A percentile compares a stretch with the other conserved stretches of the same genome.
Conservation (phyloP, 2,113 vertebrate species). For the Chloebia gouldiae region DNA sequence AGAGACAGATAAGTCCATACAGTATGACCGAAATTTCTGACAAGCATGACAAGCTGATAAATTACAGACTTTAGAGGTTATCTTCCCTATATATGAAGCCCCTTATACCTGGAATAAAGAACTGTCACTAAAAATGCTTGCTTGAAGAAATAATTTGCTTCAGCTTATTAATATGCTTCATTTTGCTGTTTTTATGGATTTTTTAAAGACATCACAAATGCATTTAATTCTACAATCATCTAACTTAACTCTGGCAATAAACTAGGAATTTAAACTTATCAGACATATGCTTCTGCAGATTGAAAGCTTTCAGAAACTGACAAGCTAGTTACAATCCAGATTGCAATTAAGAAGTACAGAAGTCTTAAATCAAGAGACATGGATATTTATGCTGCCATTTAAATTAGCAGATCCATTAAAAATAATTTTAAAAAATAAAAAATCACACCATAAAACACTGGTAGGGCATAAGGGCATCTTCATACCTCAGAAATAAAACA, state of each 20-base stretch:
- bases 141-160: background rate
- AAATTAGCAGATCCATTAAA: background rate
- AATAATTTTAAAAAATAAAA: background rate
- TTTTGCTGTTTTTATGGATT: background rate
- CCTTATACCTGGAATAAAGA: background rate
- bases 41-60: background rate
- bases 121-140: background rate
- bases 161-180: background rate
- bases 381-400: background rate
- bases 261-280: background rate
- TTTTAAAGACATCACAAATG: background rate
- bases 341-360: constrained; percentile 1
- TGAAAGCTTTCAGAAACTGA: background rate
- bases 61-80: background rate
- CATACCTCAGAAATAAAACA: background rate
- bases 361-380: background rate
- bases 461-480: background rate
- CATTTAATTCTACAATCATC: background rate
- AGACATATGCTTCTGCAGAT: background rate
- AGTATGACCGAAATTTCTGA: background rate
- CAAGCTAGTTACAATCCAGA: background rate
- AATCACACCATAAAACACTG: background rate
- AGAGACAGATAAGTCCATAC: background rate
- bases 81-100: background rate
- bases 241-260: background rate